Conservation (phyloP, 2,797 vertebrate genomes). For the Macropus fuliginosus region DNA sequence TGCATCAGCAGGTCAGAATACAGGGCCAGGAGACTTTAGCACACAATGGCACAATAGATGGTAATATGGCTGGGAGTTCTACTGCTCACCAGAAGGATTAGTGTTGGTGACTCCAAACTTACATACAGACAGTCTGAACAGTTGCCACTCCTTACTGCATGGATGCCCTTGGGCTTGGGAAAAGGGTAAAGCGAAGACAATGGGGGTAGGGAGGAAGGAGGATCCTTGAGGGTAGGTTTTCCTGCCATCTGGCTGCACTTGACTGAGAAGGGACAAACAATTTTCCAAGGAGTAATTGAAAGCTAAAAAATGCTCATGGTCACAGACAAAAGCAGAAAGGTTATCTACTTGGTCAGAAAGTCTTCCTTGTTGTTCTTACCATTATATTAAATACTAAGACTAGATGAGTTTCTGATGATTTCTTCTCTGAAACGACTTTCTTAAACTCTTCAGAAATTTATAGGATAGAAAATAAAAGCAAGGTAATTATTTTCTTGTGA, state of each 20-base stretch:
- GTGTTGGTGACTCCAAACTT: background rate
- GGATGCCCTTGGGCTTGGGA: background rate
- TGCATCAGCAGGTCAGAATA: background rate
- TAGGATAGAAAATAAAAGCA: background rate
- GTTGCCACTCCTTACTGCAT: background rate
- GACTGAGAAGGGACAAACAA: background rate
- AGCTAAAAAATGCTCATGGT: background rate
- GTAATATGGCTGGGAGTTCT: background rate
- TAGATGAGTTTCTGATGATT: background rate
- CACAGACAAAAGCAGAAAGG: background rate
- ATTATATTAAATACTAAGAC: background rate
- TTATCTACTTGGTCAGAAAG: background rate
- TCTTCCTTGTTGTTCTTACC: background rate
- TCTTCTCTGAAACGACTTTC: background rate
- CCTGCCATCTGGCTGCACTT: background rate
- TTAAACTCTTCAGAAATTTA: slow-evolving; percentile 10
- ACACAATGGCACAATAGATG: background rate
- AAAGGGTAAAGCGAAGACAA: background rate
- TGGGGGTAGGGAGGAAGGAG: background rate
- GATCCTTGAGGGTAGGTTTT: background rate
- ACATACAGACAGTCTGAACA: background rate
- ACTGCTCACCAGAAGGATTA: background rate
- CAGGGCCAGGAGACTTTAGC: background rate
- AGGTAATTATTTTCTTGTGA: background rate
- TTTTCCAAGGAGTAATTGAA: background rate